Evolutionary conservation across 53 echinoderm and acorn worm genomes (phyloP).

Genomic region (Apostichopus leukothele): DNA sequence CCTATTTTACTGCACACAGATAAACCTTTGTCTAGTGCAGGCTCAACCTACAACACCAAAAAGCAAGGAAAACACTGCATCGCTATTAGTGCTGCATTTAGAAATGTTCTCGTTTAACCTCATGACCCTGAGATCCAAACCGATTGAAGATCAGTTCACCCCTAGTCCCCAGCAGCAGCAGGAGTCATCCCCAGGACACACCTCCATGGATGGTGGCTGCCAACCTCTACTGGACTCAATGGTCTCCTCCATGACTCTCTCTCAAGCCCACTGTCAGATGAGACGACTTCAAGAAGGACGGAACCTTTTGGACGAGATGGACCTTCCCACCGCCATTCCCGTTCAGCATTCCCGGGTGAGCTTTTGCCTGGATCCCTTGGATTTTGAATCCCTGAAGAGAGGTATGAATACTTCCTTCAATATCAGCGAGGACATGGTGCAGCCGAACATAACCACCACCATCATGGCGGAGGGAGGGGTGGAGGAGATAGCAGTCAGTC

Average conservation of each 20-base stretch:
- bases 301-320: slow-evolving; percentile 48
- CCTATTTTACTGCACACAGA: slow-evolving; percentile 26
- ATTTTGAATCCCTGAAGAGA: slow-evolving; percentile 50
- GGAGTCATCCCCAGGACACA: slow-evolving; percentile 35
- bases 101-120: slow-evolving; percentile 12
- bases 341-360: slow-evolving; percentile 84
- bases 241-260: slow-evolving; percentile 29
- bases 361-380: slow-evolving; percentile 68
- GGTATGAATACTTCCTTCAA: background rate
- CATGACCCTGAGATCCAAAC: slow-evolving; percentile 45
- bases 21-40: slow-evolving; percentile 71
- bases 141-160: slow-evolving; percentile 34
- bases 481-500: slow-evolving; percentile 63
- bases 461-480: slow-evolving; percentile 76
- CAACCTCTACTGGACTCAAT: slow-evolving; percentile 45
- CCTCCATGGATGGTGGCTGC: background rate
- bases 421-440: slow-evolving; percentile 42
- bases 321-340: slow-evolving; percentile 76
- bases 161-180: slow-evolving; percentile 32
- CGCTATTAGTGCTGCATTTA: slow-evolving; percentile 24
- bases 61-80: slow-evolving; percentile 14
- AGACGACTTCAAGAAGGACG: slow-evolving; percentile 41
- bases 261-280: slow-evolving; percentile 39
- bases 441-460: slow-evolving; percentile 52
- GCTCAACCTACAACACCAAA: slow-evolving; percentile 39